Percentiles rank a stretch among this genome's conserved stretches.
Evolutionary conservation across 2,113 vertebrate species (phyloP).

Genomic region (Anguilla japonica): DNA sequence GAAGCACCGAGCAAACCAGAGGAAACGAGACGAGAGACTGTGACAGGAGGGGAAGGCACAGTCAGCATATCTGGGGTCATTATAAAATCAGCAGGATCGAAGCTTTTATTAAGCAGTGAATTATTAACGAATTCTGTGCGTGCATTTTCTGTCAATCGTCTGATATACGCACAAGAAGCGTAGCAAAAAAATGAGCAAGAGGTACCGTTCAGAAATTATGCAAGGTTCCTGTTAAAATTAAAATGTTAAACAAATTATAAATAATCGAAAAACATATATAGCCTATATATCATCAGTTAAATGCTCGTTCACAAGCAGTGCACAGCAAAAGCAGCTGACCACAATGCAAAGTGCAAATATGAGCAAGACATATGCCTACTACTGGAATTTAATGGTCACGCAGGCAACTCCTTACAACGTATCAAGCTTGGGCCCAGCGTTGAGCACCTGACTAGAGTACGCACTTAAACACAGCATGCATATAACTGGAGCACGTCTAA

Average conservation of each 20-base stretch:
- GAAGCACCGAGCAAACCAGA: neutral
- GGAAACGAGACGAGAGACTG: too few species aligned
- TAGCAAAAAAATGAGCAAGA: too few species aligned
- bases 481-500: neutral
- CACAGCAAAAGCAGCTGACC: too few species aligned
- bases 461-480: neutral
- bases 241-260: too few species aligned
- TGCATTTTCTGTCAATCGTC: too few species aligned
- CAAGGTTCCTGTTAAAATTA: too few species aligned
- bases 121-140: neutral
- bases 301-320: too few species aligned
- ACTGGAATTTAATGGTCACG: neutral
- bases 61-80: neutral
- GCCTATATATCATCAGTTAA: too few species aligned
- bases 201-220: too few species aligned
- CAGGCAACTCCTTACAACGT: neutral
- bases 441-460: neutral
- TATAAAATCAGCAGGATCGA: neutral
- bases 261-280: too few species aligned
- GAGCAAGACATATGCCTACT: neutral
- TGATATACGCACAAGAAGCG: too few species aligned
- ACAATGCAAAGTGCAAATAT: neutral
- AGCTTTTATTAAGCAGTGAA: neutral
- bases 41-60: neutral
- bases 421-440: neutral